Conservation (phyloP, 1,140 invertebrate species). For the Drosophila carrolli region DNA sequence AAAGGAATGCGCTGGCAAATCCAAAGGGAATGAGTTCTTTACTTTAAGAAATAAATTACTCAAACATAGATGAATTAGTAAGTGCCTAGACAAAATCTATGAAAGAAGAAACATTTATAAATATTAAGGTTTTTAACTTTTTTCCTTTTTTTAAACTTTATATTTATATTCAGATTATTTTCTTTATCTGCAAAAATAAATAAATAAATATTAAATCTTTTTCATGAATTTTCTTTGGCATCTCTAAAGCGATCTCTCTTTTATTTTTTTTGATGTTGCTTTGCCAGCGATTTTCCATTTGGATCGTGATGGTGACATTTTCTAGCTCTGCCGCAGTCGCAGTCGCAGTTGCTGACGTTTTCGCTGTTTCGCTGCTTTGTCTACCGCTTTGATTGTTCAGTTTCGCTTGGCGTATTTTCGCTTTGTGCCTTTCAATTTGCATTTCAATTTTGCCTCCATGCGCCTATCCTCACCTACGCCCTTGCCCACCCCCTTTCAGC, state of each 20-base stretch:
- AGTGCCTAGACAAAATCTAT: too few relatives aligned
- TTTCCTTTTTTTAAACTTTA: not conserved
- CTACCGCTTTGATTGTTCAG: conserved; percentile 64
- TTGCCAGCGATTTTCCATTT: conserved; percentile 47
- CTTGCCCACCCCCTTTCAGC: not conserved
- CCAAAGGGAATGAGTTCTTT: too few relatives aligned
- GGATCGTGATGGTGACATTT: conserved; percentile 44
- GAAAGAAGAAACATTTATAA: too few relatives aligned
- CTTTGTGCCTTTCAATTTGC: conserved; percentile 79
- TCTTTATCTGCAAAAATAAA: not conserved
- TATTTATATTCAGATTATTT: too few relatives aligned
- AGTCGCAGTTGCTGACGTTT: conserved; percentile 29
- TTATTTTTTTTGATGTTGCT: not conserved
- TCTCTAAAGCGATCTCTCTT: conserved; percentile 15
- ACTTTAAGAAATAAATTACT: too few relatives aligned
- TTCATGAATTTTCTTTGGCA: not conserved
- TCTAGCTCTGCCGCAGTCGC: conserved; percentile 39
- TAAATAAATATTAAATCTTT: not conserved
- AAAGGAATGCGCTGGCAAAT: too few relatives aligned
- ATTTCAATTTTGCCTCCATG: conserved; percentile 64
- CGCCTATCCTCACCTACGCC: conserved; percentile 29
- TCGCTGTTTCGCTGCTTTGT: conserved; percentile 50
- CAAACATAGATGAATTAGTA: too few relatives aligned
- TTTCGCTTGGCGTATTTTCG: conserved; percentile 61
- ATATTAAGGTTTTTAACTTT: too few relatives aligned